phyloP scores from a whole-genome alignment of 2,888 invertebrate genomes.

The Yponomeuta sedellus region DNA sequence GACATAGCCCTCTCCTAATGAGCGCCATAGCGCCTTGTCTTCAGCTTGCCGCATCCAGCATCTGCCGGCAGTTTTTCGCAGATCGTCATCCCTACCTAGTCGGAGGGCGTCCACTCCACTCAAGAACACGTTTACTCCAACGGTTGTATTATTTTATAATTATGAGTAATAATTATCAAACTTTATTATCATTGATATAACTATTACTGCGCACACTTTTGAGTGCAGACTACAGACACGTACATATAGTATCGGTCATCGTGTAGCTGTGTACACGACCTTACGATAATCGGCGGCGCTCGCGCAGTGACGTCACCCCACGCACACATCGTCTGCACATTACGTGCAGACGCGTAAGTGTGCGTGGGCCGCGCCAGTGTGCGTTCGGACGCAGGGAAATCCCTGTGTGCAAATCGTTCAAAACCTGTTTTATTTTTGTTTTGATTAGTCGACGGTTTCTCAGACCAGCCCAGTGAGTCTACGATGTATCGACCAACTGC shows the following conservation, averaged over 20 bases:
- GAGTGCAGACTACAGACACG: neutral
- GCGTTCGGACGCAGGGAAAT: conserved; percentile 46
- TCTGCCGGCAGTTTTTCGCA: too few relatives aligned
- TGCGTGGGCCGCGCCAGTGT: conserved; percentile 22
- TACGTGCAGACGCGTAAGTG: neutral
- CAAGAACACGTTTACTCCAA: too few relatives aligned
- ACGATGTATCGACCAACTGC: neutral
- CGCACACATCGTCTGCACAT: neutral
- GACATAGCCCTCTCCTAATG: too few relatives aligned
- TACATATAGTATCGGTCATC: neutral
- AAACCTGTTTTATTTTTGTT: conserved; percentile 5
- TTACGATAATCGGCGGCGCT: conserved; percentile 7
- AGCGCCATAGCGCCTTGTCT: too few relatives aligned
- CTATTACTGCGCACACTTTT: too few relatives aligned
- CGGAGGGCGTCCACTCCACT: too few relatives aligned
- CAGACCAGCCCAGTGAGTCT: neutral
- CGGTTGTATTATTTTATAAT: too few relatives aligned
- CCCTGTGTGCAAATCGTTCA: conserved; percentile 44
- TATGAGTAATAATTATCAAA: too few relatives aligned
- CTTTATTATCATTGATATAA: too few relatives aligned
- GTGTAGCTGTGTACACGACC: neutral
- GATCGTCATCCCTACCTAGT: too few relatives aligned
- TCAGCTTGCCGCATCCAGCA: too few relatives aligned
- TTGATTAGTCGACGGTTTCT: neutral
- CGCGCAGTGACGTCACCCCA: conserved; percentile 2